Evolutionary conservation across 2,797 vertebrate genomes (phyloP).

Genomic region (Myiotriccus ornatus): DNA sequence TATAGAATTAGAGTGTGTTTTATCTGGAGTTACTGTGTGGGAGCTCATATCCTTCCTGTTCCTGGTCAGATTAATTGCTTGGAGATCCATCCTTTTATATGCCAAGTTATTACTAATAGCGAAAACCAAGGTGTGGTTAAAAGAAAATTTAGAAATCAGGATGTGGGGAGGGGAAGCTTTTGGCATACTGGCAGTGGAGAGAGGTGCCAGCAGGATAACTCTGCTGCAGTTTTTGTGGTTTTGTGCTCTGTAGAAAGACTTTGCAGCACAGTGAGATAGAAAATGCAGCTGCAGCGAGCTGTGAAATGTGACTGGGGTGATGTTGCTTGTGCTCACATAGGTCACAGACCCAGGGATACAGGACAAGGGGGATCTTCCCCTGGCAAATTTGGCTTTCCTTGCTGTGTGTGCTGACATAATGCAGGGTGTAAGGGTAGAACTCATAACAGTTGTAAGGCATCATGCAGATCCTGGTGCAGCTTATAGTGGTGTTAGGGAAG

Average conservation of each 20-base stretch:
- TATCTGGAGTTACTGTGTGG: not conserved
- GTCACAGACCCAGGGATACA: not conserved
- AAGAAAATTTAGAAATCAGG: not conserved
- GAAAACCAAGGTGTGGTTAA: not conserved
- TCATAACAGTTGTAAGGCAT: not conserved
- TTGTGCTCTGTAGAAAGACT: not conserved
- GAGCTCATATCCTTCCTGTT: not conserved
- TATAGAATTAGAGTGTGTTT: not conserved
- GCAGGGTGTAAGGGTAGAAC: not conserved
- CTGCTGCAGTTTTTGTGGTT: not conserved
- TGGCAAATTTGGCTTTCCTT: not conserved
- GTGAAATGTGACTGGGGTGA: not conserved
- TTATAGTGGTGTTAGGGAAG: not conserved
- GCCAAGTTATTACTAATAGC: not conserved
- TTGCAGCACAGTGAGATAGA: not conserved
- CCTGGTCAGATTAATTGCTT: not conserved
- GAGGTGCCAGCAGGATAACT: not conserved
- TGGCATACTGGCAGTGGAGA: not conserved
- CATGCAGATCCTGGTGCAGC: not conserved
- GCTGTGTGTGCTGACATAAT: not conserved
- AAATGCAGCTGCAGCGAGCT: not conserved
- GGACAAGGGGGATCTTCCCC: not conserved
- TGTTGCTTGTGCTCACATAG: not conserved
- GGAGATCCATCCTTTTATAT: not conserved
- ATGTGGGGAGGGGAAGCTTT: not conserved